Evolutionary conservation across 1,140 invertebrate genomes (phyloP), one percentile per base, ranked within the genome.

Genomic region (Diorhabda carinulata): DNA sequence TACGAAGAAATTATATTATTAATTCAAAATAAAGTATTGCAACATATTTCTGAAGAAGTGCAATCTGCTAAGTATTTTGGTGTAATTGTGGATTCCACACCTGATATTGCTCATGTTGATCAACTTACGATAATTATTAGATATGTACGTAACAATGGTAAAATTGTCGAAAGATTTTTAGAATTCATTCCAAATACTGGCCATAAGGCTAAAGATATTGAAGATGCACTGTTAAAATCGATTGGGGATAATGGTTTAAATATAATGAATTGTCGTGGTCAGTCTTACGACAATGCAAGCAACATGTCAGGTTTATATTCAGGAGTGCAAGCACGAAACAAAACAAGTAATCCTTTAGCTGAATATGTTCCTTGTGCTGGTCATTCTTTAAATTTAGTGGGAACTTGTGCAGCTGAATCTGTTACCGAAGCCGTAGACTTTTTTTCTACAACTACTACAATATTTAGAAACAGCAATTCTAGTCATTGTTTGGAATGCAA

Each of bases 111-210:
- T 25, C 25, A 25, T 25, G 0, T 25, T 25, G 25, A 25, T 25
- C 25, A 25, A 25, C 25, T 25, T 25, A 25, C 68, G 74, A 71
- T 77, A 65, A 67, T 77, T 57, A 56, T 77, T 57, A 61, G 77
- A 64, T 79, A 74, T 71, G 70, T 76, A 47, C 59, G 61, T 67
- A 45, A 69, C 3, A 10, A 73, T 67, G 76, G 76, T 59, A 41
- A 73, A 58, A 52, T 72, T 25, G 64, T 73, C 58, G 74, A 78
- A 72, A 61, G 70, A 25, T 78, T 78, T 74, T 6, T 78, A 3
- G 69, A 73, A 69, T 80, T 78, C 66, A 66, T 78, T 25, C 66
- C 73, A 6, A 76, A 77, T 62, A 63, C 41, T 9, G 75, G 77
- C 3, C 73, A 79, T 64, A 78, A 78, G 75, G 74, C 71, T 59